Base-by-base conservation (phyloP, 2,113 vertebrate species). In the Gambusia affinis region DNA sequence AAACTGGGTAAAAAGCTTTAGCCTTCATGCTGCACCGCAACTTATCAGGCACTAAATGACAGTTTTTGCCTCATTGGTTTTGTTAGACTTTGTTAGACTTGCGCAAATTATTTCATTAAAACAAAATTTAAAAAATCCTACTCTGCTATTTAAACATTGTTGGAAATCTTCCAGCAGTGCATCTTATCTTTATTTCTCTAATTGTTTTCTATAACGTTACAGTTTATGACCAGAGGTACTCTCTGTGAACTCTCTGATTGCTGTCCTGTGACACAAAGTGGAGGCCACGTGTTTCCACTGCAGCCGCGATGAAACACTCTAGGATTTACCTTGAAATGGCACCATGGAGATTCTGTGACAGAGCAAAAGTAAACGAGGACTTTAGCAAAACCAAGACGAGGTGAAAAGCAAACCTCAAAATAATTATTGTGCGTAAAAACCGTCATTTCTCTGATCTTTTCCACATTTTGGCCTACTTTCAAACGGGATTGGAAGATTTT, bases 1-100 rank as follows among this genome's bases (percentile, higher is more conserved):
- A 99, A 99, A 81, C 95, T 99, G 0, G 98, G 98, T 99, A 94
- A 12, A 15, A 96, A 72, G 24, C 27, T 22, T 27, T 75, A 62
- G 17, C 29, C 8, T 51, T 66, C 27, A 12, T 2, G 22, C 17
- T 24, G 51, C 51, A 54, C 19, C 22, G 8, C 47, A 57, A 10
- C 22, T 57, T 3, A 8, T 1, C 22, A 11, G 22, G 8, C 51
- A 57, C 51, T 57, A 11, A 24, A n/a, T 2, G 2, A 57, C 1
- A 0, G 5, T n/a, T 57, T n/a, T 47, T 47, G 44, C 1, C 44
- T 47, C 17, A 19, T 47, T 5, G 17, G 44, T 47, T 5, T 47
- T 47, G 1, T 47, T 19, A 12, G 8, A 33, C 31, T 5, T 47
- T 47, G 1, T 47, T 19, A 12, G 8, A 33, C 31, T 33, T 33